These are phyloP conservation scores for Apocheima hispidaria DNA, from an alignment of 2,888 invertebrate genomes.

Conservation along the genomic window DNA sequence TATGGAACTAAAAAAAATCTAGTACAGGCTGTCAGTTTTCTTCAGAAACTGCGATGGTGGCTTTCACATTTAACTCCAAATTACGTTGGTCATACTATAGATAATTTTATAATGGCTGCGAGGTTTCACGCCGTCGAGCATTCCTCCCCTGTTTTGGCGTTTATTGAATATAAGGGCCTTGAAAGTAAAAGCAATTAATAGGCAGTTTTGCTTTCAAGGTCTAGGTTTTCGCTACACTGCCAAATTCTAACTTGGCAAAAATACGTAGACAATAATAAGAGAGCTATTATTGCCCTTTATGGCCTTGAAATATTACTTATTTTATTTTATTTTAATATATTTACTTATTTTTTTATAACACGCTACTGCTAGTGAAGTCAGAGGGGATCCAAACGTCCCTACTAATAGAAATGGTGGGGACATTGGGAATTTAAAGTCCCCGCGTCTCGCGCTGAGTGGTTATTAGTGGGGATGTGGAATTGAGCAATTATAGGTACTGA, in stretches of 20 bases:
- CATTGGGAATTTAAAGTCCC: no score
- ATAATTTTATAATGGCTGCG: neutral
- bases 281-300: neutral
- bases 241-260: slow-evolving; percentile 5
- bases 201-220: slow-evolving; percentile 16
- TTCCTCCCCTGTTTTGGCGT: slow-evolving; percentile 10
- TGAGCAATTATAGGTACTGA: no score
- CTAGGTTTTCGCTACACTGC: slow-evolving; percentile 13
- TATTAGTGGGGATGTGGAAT: no score
- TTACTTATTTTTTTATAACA: no score
- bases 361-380: no score
- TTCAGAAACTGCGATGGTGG: neutral
- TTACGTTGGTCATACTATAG: neutral
- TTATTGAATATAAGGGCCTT: slow-evolving; percentile 14
- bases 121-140: slow-evolving; percentile 11
- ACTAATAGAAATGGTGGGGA: no score
- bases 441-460: no score
- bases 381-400: no score
- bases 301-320: no score
- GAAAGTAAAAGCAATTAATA: slow-evolving; percentile 15
- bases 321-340: no score
- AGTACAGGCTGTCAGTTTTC: neutral
- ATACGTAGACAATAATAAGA: neutral
- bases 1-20: neutral
- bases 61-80: neutral